These are phyloP conservation scores for Leptinotarsa tumamoca DNA, from an alignment of 2,888 invertebrate genomes.

Conservation along the genomic window DNA sequence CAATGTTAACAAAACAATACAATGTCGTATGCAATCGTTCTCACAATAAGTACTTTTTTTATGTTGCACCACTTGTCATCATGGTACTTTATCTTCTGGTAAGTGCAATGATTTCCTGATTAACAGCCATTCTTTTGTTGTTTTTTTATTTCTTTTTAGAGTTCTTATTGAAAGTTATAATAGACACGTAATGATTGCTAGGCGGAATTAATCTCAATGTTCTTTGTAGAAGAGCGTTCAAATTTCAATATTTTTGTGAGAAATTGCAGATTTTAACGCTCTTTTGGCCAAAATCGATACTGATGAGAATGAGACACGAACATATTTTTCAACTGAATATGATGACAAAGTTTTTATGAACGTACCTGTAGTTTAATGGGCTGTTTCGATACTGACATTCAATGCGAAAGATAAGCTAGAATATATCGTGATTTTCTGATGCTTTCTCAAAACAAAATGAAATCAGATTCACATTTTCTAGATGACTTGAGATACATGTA, in stretches of 20 bases:
- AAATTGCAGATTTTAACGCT: not conserved
- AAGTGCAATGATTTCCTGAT: constrained; percentile 74
- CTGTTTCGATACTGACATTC: no score
- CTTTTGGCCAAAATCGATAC: not conserved
- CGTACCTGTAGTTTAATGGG: not conserved
- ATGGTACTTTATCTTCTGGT: constrained; percentile 73
- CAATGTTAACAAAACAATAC: constrained; percentile 72
- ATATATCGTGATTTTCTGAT: no score
- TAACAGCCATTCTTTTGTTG: constrained; percentile 68
- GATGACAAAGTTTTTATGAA: not conserved
- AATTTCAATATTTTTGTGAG: not conserved
- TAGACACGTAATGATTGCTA: constrained; percentile 44
- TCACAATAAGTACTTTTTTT: constrained; percentile 72
- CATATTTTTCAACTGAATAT: constrained; percentile 3
- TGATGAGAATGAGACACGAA: not conserved
- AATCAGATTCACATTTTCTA: no score
- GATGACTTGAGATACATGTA: no score
- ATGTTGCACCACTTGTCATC: constrained; percentile 71
- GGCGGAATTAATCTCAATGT: constrained; percentile 16
- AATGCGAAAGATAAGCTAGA: no score
- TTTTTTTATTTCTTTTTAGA: constrained; percentile 64
- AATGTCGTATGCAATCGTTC: constrained; percentile 71
- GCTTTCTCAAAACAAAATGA: no score
- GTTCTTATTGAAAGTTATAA: constrained; percentile 63
- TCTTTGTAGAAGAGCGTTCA: not conserved